phyloP scores from a whole-genome alignment of 92 coral and sea anemone species.

The Phymanthus crucifer region DNA sequence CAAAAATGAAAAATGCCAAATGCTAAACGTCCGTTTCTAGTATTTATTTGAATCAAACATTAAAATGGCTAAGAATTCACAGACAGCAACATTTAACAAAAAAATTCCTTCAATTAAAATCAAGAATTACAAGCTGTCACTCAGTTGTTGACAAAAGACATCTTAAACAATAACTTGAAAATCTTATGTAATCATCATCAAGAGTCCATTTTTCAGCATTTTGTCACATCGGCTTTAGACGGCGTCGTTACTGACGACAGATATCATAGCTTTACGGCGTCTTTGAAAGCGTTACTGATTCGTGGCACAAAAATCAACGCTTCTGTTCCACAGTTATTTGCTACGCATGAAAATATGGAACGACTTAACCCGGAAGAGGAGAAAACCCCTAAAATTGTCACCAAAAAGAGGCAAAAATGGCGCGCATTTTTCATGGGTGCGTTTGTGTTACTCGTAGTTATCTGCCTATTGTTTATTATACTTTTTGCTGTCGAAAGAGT shows the following conservation, averaged over 20 bases:
- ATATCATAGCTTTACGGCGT: background rate
- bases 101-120: too few relatives aligned
- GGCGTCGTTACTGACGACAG: background rate
- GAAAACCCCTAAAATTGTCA: background rate
- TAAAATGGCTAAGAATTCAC: too few relatives aligned
- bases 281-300: background rate
- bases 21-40: too few relatives aligned
- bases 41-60: too few relatives aligned
- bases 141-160: background rate
- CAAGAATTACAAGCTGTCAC: background rate
- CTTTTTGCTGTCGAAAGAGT: slow-evolving; percentile 55
- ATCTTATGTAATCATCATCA: background rate
- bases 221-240: slow-evolving; percentile 11
- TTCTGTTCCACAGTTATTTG: too few relatives aligned
- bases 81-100: too few relatives aligned
- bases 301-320: background rate
- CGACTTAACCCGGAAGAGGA: background rate
- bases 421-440: background rate
- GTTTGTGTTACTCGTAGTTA: slow-evolving; percentile 4
- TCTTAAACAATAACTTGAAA: background rate
- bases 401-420: slow-evolving; percentile 4
- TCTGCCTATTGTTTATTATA: slow-evolving; percentile 45
- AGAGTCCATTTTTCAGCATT: background rate
- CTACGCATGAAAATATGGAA: background rate
- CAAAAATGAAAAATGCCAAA: too few relatives aligned